phyloP scores from a whole-genome alignment of 2,797 vertebrate species.

The Alectoris magna region DNA sequence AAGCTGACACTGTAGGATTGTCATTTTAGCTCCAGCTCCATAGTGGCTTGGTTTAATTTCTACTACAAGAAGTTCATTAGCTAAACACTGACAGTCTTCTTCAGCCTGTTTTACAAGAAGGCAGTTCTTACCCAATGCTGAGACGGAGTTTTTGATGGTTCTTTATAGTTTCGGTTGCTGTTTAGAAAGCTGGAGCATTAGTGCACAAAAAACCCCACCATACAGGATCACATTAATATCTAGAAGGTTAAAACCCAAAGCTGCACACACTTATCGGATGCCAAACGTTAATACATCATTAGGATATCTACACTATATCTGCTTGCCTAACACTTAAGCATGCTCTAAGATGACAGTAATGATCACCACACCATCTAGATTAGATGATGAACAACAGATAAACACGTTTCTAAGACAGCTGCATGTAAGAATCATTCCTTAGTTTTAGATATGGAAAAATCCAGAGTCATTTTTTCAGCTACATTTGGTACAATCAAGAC shows the following conservation, averaged over 20 bases:
- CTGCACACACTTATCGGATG: background rate
- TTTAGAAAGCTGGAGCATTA: constrained; percentile 1
- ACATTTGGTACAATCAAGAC: background rate
- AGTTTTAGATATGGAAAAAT: background rate
- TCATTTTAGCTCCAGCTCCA: background rate
- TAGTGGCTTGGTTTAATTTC: background rate
- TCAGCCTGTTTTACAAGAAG: constrained; percentile 40
- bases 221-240: background rate
- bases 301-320: background rate
- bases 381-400: background rate
- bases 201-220: background rate
- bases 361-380: background rate
- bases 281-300: background rate
- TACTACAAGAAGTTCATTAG: constrained; percentile 12
- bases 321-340: background rate
- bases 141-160: constrained; percentile 1
- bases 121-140: background rate
- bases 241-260: background rate
- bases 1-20: background rate
- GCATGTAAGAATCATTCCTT: background rate
- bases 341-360: background rate
- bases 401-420: background rate
- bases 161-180: background rate
- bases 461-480: background rate
- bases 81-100: background rate